Conservation (phyloP, 1,140 invertebrate species). For the Aphaenogaster floridana region DNA sequence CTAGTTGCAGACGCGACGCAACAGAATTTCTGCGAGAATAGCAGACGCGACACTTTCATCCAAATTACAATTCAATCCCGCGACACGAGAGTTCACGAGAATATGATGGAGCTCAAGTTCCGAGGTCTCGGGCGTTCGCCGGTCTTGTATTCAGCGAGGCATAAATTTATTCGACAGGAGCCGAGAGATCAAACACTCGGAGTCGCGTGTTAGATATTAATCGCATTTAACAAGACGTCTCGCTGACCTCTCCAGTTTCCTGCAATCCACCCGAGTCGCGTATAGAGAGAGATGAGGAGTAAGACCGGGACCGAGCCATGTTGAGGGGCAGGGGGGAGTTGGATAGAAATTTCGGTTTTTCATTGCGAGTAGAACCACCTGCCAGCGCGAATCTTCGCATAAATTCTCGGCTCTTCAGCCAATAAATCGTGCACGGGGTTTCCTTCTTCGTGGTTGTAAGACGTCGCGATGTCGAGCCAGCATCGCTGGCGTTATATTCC, state of each 20-base stretch:
- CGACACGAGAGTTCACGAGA: background rate
- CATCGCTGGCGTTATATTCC: conserved; percentile 63
- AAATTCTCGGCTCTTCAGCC: conserved; percentile 80
- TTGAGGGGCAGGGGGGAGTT: background rate
- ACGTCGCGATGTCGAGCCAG: conserved; percentile 63
- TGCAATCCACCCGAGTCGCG: background rate
- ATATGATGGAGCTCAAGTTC: background rate
- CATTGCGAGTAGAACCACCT: conserved; percentile 73
- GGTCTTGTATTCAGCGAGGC: background rate
- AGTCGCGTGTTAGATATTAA: conserved; percentile 31
- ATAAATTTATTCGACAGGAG: conserved; percentile 21
- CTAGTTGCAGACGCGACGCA: background rate
- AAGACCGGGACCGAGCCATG: background rate
- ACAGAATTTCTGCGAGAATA: background rate
- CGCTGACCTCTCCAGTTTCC: conserved; percentile 12
- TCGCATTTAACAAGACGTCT: conserved; percentile 19
- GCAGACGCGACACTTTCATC: background rate
- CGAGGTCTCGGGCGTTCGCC: background rate
- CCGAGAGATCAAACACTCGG: conserved; percentile 24
- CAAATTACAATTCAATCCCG: background rate
- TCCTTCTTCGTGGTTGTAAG: conserved; percentile 69
- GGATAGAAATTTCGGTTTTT: conserved; percentile 70
- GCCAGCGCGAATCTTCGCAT: conserved; percentile 84
- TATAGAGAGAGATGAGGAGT: background rate
- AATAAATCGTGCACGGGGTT: conserved; percentile 80